These are phyloP conservation scores for Scylla paramamosain DNA, from an alignment of 1,140 invertebrate species.

Conservation along the genomic window DNA sequence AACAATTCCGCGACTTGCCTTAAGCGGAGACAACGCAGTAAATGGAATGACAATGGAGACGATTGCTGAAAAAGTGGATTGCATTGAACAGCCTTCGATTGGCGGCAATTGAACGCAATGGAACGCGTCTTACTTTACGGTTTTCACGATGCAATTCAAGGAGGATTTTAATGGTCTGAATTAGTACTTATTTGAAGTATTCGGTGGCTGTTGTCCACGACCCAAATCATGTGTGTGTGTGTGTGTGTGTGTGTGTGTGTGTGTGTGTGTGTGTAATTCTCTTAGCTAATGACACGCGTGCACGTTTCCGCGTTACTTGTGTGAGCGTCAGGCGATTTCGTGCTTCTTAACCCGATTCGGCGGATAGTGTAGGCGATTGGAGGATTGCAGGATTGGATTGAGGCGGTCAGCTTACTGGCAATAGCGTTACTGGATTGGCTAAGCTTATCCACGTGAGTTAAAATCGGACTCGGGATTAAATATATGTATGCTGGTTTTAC, in stretches of 20 bases:
- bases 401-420: constrained; percentile 45
- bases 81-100: background rate
- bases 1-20: background rate
- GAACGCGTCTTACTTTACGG: background rate
- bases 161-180: background rate
- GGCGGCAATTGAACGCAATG: background rate
- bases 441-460: constrained; percentile 39
- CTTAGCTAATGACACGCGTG: background rate
- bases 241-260: constrained; percentile 38
- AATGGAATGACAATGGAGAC: background rate
- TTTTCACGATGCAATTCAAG: background rate
- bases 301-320: background rate
- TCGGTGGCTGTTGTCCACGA: background rate
- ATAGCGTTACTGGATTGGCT: constrained; percentile 17
- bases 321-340: background rate
- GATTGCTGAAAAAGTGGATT: background rate
- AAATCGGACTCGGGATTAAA: constrained; percentile 45
- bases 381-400: constrained; percentile 50
- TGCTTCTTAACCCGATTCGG: constrained; percentile 41
- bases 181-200: background rate
- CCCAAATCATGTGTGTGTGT: background rate
- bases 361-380: background rate
- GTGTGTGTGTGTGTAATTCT: background rate
- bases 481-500: constrained; percentile 14
- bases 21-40: background rate